Evolutionary conservation across 2,888 invertebrate species (phyloP).

Genomic region (Branchipolynoe longqiensis): DNA sequence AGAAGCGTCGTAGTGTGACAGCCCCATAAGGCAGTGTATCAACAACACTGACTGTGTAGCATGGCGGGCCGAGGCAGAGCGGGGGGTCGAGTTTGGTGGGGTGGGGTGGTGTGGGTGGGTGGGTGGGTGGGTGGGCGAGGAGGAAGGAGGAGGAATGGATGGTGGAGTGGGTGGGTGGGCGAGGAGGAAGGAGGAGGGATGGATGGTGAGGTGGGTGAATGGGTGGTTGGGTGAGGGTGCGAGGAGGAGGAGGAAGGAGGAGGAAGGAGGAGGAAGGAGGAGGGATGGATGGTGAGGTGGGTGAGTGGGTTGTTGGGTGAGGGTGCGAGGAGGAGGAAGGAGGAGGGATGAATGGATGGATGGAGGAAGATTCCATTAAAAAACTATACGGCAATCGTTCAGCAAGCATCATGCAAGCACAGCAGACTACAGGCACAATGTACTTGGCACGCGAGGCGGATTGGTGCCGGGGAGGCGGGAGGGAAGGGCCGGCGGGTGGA

Average conservation of each 20-base stretch:
- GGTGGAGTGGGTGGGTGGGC: no score
- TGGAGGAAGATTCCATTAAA: background rate
- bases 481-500: conserved; percentile 16
- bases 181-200: no score
- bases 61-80: no score
- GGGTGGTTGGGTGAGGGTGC: background rate
- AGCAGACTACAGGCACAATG: background rate
- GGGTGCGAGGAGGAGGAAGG: conserved; percentile 3
- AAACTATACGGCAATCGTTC: background rate
- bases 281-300: background rate
- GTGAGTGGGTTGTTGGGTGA: background rate
- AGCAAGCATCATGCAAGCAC: conserved; percentile 14
- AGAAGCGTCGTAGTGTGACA: no score
- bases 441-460: conserved; percentile 32
- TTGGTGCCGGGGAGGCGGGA: background rate
- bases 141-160: no score
- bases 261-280: background rate
- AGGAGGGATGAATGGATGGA: background rate
- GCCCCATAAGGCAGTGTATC: no score
- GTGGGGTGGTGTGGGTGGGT: no score
- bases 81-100: no score
- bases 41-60: no score
- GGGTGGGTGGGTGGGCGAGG: no score
- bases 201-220: background rate
- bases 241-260: background rate